A percentile compares a stretch with the other conserved stretches of the same genome.
Evolutionary conservation across 2,113 vertebrate species (phyloP).

Genomic region (Lycocorax pyrrhopterus): DNA sequence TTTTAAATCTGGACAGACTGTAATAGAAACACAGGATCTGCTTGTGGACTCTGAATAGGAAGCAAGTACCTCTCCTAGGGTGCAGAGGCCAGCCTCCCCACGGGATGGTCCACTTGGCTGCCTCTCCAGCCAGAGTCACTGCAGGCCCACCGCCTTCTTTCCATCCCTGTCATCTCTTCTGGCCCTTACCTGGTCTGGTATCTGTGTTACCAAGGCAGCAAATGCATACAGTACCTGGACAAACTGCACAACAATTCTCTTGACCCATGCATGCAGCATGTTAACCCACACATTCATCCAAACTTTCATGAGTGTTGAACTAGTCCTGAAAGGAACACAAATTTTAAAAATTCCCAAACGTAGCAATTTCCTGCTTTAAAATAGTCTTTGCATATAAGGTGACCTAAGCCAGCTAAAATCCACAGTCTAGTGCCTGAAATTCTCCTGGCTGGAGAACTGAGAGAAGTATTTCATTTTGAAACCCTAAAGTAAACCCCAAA

Average conservation of each 20-base stretch:
- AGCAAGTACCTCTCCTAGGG: background rate
- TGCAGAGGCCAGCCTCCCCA: background rate
- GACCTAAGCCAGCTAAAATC: background rate
- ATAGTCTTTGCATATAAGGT: background rate
- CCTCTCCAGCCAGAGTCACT: background rate
- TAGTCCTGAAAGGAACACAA: background rate
- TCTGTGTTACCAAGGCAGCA: background rate
- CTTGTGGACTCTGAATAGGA: background rate
- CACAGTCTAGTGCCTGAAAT: background rate
- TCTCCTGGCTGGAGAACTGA: background rate
- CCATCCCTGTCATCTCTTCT: background rate
- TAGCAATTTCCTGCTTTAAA: background rate
- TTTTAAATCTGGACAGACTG: background rate
- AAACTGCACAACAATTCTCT: background rate
- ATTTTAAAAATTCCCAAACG: background rate
- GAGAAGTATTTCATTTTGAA: background rate
- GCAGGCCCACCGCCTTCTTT: background rate
- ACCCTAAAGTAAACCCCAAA: background rate
- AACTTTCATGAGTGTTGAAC: background rate
- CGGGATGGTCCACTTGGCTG: accelerated
- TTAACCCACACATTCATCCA: background rate
- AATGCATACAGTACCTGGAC: background rate
- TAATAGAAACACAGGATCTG: background rate
- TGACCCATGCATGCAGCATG: background rate
- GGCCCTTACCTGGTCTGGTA: background rate